These are phyloP conservation scores for Orthosia gothica DNA, from an alignment of 2,888 invertebrate species.

Conservation along the genomic window DNA sequence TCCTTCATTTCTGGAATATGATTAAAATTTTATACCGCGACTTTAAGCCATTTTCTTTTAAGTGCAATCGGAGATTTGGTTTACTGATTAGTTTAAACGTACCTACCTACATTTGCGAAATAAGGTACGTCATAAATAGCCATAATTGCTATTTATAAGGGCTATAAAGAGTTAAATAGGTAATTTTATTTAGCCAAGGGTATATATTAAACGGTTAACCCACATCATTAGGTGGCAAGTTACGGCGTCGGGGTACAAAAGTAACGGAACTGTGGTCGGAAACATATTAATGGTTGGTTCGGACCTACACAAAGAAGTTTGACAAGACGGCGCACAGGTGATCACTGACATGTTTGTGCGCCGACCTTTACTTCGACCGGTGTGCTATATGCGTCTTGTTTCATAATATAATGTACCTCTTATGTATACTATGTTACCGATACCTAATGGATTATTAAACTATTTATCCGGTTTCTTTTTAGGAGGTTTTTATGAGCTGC, in stretches of 20 bases:
- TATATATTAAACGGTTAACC: slow-evolving; percentile 67
- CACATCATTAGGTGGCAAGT: slow-evolving; percentile 67
- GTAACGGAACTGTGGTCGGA: slow-evolving; percentile 69
- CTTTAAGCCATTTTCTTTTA: slow-evolving; percentile 31
- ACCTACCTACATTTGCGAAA: slow-evolving; percentile 23
- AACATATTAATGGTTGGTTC: slow-evolving; percentile 68
- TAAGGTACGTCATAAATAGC: slow-evolving; percentile 50
- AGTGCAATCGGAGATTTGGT: slow-evolving; percentile 44
- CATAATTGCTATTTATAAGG: slow-evolving; percentile 60
- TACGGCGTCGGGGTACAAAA: slow-evolving; percentile 59
- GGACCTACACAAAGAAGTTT: slow-evolving; percentile 68
- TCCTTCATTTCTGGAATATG: slow-evolving; percentile 57
- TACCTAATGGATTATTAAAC: neutral
- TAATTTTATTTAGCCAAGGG: slow-evolving; percentile 66
- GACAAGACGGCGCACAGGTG: slow-evolving; percentile 68
- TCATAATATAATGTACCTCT: slow-evolving; percentile 16
- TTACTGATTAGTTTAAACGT: slow-evolving; percentile 30
- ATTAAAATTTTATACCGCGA: slow-evolving; percentile 61
- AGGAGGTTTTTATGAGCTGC: too few relatives aligned
- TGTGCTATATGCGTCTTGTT: slow-evolving; percentile 30
- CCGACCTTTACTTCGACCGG: slow-evolving; percentile 37
- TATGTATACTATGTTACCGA: neutral
- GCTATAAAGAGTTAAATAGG: slow-evolving; percentile 61
- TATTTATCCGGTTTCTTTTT: too few relatives aligned
- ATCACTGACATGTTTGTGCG: slow-evolving; percentile 68